These are phyloP conservation scores for Rhizomys pruinosus DNA, from an alignment of 2,113 vertebrate genomes.

Conservation along the genomic window DNA sequence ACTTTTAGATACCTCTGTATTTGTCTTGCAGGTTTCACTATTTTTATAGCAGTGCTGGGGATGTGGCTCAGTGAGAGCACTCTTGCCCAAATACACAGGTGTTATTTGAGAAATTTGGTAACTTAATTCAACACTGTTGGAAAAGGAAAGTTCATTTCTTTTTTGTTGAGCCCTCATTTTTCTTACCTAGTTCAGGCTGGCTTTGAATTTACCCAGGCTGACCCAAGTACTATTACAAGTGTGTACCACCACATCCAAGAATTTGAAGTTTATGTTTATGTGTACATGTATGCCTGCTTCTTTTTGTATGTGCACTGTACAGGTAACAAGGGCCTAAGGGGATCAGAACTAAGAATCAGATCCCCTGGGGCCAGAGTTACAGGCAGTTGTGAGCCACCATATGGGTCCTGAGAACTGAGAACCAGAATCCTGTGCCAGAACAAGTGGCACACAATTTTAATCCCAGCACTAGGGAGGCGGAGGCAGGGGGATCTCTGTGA, in stretches of 20 bases:
- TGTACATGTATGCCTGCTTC: no score
- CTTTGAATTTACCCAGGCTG: not conserved
- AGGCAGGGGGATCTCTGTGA: no score
- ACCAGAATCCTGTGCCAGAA: no score
- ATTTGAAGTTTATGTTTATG: not conserved
- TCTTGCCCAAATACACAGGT: not conserved
- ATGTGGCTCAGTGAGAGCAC: not conserved
- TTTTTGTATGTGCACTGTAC: no score
- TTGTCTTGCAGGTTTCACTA: not conserved
- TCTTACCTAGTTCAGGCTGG: not conserved
- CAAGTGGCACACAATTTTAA: no score
- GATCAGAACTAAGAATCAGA: no score
- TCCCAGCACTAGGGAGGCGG: no score
- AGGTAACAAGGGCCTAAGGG: no score
- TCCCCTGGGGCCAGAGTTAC: no score
- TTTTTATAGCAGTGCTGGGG: not conserved
- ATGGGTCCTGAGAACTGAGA: no score
- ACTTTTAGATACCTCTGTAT: not conserved
- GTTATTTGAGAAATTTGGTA: slow-evolving; percentile 41
- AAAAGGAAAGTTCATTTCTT: not conserved
- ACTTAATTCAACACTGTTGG: slow-evolving; percentile 8
- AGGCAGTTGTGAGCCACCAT: no score
- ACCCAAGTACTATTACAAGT: not conserved
- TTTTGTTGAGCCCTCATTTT: not conserved
- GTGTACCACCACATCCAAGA: not conserved